These are phyloP conservation scores for Teleiodes luculella DNA, from an alignment of 2,888 invertebrate genomes.

Conservation along the genomic window DNA sequence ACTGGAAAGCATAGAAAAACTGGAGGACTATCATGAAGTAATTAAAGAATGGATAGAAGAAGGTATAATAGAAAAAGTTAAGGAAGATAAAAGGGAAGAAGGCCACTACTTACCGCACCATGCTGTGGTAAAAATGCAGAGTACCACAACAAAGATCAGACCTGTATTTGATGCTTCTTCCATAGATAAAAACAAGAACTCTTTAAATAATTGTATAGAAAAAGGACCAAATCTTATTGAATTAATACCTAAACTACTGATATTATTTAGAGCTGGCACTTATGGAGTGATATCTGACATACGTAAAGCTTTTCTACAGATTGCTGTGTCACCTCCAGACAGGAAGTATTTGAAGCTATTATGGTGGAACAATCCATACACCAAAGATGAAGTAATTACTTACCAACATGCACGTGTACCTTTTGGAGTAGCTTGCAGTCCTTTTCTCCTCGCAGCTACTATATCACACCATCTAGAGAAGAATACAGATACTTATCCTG, in stretches of 20 bases:
- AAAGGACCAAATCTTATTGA: background rate
- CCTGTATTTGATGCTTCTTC: conserved; percentile 5
- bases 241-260: background rate
- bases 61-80: background rate
- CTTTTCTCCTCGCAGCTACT: background rate
- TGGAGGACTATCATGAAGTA: background rate
- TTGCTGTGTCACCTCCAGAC: conserved; percentile 10
- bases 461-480: background rate
- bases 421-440: background rate
- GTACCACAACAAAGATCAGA: background rate
- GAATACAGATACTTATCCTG: too few species aligned
- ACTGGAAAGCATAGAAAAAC: background rate
- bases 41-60: background rate
- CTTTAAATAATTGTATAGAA: background rate
- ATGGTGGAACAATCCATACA: conserved; percentile 9
- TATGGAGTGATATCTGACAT: conserved; percentile 13
- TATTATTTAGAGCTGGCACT: conserved; percentile 12
- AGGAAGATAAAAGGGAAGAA: background rate
- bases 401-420: background rate
- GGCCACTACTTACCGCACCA: conserved; percentile 7
- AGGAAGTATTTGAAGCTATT: conserved; percentile 15
- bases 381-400: too few species aligned
- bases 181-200: background rate
- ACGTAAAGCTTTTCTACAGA: conserved; percentile 16
- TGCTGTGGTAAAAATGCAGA: background rate